phyloP scores from a whole-genome alignment of 2,888 invertebrate species.

The Noctua fimbriata region DNA sequence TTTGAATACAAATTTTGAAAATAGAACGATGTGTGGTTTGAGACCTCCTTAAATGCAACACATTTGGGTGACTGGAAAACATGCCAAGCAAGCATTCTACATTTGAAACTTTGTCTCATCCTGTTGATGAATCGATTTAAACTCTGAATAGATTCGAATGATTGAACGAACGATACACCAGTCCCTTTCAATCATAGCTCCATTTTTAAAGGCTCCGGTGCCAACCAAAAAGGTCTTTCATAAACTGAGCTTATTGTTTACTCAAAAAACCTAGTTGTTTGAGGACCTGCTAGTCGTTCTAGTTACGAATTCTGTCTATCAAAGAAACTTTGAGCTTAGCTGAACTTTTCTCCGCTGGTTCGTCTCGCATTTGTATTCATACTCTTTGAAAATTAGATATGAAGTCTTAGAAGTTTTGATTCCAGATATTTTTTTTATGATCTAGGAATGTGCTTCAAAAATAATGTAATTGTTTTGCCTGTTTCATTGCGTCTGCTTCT shows the following conservation, averaged over 20 bases:
- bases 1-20: neutral
- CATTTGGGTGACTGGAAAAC: neutral
- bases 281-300: conserved; percentile 25
- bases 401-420: conserved; percentile 15
- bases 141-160: conserved; percentile 41
- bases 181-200: conserved; percentile 43
- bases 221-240: conserved; percentile 32
- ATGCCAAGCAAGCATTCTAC: conserved; percentile 5
- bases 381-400: conserved; percentile 62
- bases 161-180: conserved; percentile 45
- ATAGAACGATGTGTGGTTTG: neutral
- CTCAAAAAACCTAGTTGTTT: conserved; percentile 36
- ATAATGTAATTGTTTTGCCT: neutral
- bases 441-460: neutral
- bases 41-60: neutral
- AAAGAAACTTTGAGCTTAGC: conserved; percentile 65
- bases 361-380: conserved; percentile 50
- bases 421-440: neutral
- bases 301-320: conserved; percentile 66
- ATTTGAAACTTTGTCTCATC: conserved; percentile 9
- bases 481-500: neutral
- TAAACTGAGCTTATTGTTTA: conserved; percentile 34
- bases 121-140: conserved; percentile 39
- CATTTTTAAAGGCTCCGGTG: conserved; percentile 31
- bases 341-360: conserved; percentile 61